These are phyloP conservation scores for Caenorhabditis uteleia DNA, from an alignment of 2,888 invertebrate species.

Conservation along the genomic window DNA sequence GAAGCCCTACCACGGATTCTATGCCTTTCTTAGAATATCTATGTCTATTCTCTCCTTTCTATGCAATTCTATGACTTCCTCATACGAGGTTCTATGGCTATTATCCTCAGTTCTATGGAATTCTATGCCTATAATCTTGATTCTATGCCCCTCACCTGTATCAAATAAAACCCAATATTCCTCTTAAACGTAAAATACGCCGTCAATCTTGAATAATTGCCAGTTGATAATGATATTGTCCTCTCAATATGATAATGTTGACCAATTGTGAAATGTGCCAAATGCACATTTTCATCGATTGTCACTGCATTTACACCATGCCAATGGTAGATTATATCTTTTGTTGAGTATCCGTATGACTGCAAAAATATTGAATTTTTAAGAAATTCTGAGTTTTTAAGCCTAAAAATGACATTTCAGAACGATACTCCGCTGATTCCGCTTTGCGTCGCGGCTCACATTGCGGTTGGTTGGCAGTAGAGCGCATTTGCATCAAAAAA, in stretches of 20 bases:
- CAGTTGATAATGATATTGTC: conserved; percentile 69
- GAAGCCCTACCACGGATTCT: too few species aligned
- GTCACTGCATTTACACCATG: conserved; percentile 63
- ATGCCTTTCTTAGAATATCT: too few species aligned
- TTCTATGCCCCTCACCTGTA: conserved; percentile 47
- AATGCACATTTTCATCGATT: conserved; percentile 68
- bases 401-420: conserved; percentile 2
- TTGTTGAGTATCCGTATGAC: conserved; percentile 70
- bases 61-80: too few species aligned
- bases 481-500: too few species aligned
- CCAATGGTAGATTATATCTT: conserved; percentile 70
- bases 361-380: conserved; percentile 37
- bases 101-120: background rate
- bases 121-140: background rate
- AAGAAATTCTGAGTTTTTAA: conserved; percentile 1
- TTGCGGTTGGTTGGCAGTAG: too few species aligned
- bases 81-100: too few species aligned
- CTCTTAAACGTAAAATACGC: conserved; percentile 67
- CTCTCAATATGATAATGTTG: conserved; percentile 66
- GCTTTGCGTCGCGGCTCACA: background rate
- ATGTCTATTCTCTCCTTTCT: too few species aligned
- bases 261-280: conserved; percentile 70
- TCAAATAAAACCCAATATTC: conserved; percentile 70
- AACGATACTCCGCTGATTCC: background rate
- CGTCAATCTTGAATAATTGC: conserved; percentile 70